Base-by-base conservation (phyloP, 2,888 invertebrate species). In the Elysia crispata region DNA sequence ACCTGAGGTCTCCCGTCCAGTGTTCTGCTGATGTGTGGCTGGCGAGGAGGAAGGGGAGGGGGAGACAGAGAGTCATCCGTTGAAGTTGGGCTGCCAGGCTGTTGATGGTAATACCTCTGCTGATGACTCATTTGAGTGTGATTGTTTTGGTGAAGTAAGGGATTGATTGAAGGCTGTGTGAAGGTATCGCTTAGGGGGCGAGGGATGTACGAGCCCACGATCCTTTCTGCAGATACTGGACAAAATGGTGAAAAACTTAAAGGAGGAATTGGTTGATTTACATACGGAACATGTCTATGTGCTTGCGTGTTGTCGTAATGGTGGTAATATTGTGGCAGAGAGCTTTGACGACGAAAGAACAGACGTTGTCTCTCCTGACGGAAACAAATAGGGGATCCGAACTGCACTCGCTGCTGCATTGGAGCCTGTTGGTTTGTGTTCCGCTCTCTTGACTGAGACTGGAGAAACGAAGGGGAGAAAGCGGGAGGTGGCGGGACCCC, bases 1-100 rank as follows among this genome's bases (percentile, higher is more conserved):
- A 80, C 70, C n/a, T 76, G 80, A 18, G 80, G 66, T 15, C 80
- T 49, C 8, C 80, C 80, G 60, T 80, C 80, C 30, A 69, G 76
- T 1, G 72, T 80, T n/a, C 23, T 62, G 20, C 31, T 80, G 50
- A 76, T 76, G 15, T 76, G 76, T 28, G 72, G 80, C 20, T 73
- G 76, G 23, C 76, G 60, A 11, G 80, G 76, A 23, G 80, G 80
- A 1, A 80, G 62, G 28, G 79, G 79, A 20, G 79, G 79, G 25
- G 79, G 75, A 33, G 33, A 60, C 60, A 60, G 5, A 3, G 25
- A 25, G 60, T n/a, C 60, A 6, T 23, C n/a, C 6, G 60, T 60
- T 60, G 60, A 41, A 6, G 41, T 41, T 3, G 41, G 41, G 11
- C 41, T 41, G 41, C 41, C 41, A 11, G 11, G 41, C 41, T 41